Evolutionary conservation across 2,888 invertebrate genomes (phyloP), one percentile per base, ranked within the genome.

Genomic region (Chouioia cunea): DNA sequence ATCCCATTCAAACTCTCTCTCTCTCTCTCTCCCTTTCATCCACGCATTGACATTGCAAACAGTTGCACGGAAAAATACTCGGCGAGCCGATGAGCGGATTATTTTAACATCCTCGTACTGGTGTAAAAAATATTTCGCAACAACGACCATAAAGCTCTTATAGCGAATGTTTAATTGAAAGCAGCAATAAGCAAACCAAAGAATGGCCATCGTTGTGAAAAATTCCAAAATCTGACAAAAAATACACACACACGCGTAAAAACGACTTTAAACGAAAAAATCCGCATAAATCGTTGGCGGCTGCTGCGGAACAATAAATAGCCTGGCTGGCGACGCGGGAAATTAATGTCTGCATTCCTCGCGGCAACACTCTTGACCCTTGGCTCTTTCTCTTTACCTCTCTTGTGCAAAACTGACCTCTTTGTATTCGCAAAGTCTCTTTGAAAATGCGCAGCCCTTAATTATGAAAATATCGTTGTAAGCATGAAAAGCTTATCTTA

Each of bases 291-390:
- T 54, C 23, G 23, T 47, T 8, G 58, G 14, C 48, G 59, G 46
- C 59, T 22, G 43, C 48, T 22, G 36, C 48, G 50, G 43, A 52
- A 67, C 62, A 48, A 68, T 56, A 68, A 62, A 68, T 68, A 68
- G 62, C 23, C 57, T 68, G 22, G 62, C 50, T 43, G 56, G 54
- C n/a, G 60, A 56, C 48, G 62, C 62, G 60, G 60, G 36, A 67
- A 67, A 67, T 67, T 67, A 67, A 67, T 62, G 56, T 62, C 20
- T 18, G 52, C 50, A 43, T 36, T 12, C 43, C n/a, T 27, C 8
- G 50, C 43, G 65, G 22, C 43, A 52, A 66, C 58, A 58, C 58
- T 58, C 52, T 67, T 53, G 59, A 67, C 36, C 66, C 23, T 36
- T 53, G 58, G 50, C 10, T 10, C 57, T 14, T 46, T 23, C 43